Conservation (phyloP, 2,113 vertebrate species). For the Sinocyclocheilus rhinocerous region DNA sequence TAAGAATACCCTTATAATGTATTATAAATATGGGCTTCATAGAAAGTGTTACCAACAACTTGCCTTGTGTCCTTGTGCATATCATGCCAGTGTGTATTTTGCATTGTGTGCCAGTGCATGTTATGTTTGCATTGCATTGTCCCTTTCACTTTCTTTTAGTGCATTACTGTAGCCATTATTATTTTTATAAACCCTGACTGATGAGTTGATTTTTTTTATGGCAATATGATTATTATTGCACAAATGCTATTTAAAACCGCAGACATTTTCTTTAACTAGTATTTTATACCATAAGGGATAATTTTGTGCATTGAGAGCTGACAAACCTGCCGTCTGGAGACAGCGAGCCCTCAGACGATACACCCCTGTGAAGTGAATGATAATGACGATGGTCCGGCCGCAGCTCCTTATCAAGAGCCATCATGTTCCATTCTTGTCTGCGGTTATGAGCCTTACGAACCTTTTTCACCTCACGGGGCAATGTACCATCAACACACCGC, state of each 20-base stretch:
- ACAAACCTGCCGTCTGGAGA: constrained; percentile 93
- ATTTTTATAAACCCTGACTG: neutral
- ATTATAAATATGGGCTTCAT: no score
- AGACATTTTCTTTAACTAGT: neutral
- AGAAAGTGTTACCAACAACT: neutral
- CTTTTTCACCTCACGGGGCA: constrained; percentile 92
- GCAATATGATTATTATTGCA: neutral
- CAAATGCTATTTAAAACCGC: neutral
- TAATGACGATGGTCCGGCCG: constrained; percentile 89
- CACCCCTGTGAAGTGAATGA: constrained; percentile 83
- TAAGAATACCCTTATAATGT: no score
- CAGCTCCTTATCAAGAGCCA: constrained; percentile 96
- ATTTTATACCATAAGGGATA: neutral
- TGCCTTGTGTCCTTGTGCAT: neutral
- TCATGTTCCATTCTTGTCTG: constrained; percentile 95
- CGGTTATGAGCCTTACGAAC: constrained; percentile 95
- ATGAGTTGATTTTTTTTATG: constrained; percentile 34
- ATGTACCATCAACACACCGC: constrained; percentile 84
- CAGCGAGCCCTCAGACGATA: constrained; percentile 89
- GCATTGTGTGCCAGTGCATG: neutral
- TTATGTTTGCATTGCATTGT: neutral
- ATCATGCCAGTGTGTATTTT: neutral
- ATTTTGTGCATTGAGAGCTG: neutral
- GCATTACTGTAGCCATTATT: neutral
- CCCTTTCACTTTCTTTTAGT: neutral